These are phyloP conservation scores for Amphiprion clarkii DNA, from an alignment of 2,797 vertebrate genomes.

Conservation along the genomic window DNA sequence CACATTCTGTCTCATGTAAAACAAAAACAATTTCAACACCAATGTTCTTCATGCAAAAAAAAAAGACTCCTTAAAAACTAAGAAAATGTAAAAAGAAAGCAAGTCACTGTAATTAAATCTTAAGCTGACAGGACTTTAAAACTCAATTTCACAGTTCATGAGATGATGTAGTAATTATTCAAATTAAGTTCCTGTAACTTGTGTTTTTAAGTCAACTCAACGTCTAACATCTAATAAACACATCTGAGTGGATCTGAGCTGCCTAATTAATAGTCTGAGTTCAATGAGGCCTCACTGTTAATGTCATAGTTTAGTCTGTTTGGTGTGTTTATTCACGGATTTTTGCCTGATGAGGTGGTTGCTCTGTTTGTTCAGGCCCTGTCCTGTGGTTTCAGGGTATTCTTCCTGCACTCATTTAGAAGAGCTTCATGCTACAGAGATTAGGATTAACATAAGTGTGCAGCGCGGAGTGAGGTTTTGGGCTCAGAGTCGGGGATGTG, in stretches of 20 bases:
- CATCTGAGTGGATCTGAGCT: background rate
- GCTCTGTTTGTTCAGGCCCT: slow-evolving; percentile 20
- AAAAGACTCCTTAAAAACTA: background rate
- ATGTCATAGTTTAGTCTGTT: slow-evolving; percentile 50
- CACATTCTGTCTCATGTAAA: no score
- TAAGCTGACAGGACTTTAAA: no score
- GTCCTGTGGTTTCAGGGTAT: slow-evolving; percentile 26
- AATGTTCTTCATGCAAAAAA: no score
- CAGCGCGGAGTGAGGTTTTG: slow-evolving; percentile 5
- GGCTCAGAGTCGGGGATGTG: slow-evolving; percentile 5
- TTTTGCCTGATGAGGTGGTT: slow-evolving; percentile 38
- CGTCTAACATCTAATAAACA: background rate
- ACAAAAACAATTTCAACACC: no score
- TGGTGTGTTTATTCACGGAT: slow-evolving; percentile 33
- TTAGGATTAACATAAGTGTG: slow-evolving; percentile 43
- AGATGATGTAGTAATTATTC: no score
- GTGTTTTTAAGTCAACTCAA: no score
- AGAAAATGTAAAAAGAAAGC: no score
- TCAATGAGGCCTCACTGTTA: slow-evolving; percentile 4
- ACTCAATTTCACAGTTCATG: no score
- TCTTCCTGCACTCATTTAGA: slow-evolving; percentile 14
- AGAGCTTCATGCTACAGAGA: slow-evolving; percentile 18
- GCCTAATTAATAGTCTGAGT: background rate
- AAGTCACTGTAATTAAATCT: no score
- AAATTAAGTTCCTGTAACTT: no score